Percentiles rank a stretch among this genome's conserved stretches.
Evolutionary conservation across 2,113 vertebrate species (phyloP).

Genomic region (Mesembrinibis cayennensis): DNA sequence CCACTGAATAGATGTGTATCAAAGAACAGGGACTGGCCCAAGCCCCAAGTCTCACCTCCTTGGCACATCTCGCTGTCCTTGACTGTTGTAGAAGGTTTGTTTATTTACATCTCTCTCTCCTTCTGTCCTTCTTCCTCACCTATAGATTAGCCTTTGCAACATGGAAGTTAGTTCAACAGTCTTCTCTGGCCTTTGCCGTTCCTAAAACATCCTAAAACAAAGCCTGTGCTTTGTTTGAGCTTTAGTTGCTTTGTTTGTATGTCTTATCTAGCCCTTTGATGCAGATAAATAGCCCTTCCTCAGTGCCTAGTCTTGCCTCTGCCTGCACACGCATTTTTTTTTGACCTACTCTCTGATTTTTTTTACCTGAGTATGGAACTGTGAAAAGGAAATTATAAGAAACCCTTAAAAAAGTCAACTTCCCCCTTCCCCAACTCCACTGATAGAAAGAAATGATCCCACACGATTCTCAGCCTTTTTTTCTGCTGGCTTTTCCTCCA

Average conservation of each 20-base stretch:
- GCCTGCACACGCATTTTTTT: neutral
- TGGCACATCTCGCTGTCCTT: neutral
- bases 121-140: neutral
- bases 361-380: neutral
- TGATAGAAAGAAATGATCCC: neutral
- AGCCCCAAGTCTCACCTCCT: neutral
- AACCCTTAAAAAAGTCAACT: neutral
- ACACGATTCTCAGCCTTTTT: neutral
- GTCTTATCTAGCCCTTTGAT: neutral
- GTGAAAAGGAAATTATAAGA: neutral
- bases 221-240: neutral
- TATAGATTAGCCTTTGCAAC: neutral
- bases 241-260: neutral
- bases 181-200: neutral
- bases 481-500: conserved; percentile 24
- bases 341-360: neutral
- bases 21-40: neutral
- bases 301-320: neutral
- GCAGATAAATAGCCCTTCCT: neutral
- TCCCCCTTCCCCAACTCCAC: neutral
- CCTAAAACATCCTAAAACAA: neutral
- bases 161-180: neutral
- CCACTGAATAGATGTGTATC: neutral
- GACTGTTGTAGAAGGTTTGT: neutral
- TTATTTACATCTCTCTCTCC: neutral